These are phyloP conservation scores for Cepphus grylle DNA, from an alignment of 2,113 vertebrate genomes.

Conservation along the genomic window DNA sequence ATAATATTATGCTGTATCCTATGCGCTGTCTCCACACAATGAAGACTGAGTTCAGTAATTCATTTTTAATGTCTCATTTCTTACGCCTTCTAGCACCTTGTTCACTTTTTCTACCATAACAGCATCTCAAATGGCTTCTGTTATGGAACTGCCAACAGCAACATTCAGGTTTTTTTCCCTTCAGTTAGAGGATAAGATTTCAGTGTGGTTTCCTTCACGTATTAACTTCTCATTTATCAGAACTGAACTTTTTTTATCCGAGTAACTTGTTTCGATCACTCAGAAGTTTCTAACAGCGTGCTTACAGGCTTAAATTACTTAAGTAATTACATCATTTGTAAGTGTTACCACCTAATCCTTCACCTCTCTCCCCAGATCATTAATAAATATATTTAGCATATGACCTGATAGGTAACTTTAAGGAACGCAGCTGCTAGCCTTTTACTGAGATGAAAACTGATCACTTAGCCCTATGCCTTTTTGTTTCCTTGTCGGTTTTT, in stretches of 20 bases:
- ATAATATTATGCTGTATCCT: neutral
- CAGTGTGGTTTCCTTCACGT: neutral
- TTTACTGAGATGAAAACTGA: conserved; percentile 48
- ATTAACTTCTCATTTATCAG: neutral
- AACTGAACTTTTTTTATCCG: neutral
- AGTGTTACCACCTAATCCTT: conserved; percentile 10
- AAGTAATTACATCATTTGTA: conserved; percentile 28
- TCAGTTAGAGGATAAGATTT: neutral
- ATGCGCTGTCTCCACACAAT: neutral
- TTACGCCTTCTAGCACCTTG: conserved; percentile 38
- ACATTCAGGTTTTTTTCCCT: neutral
- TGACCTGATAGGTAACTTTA: neutral
- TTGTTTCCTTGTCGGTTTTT: conserved; percentile 24
- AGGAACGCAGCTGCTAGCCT: conserved; percentile 25
- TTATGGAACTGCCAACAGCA: conserved; percentile 23
- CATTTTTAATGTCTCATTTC: conserved; percentile 49
- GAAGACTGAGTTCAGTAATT: conserved; percentile 21
- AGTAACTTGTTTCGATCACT: neutral
- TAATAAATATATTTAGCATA: conserved; percentile 40
- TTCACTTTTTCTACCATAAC: conserved; percentile 22
- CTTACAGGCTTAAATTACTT: conserved; percentile 12
- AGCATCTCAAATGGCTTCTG: neutral
- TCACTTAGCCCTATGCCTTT: conserved; percentile 27
- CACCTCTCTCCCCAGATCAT: neutral
- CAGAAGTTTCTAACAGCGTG: neutral